A percentile compares a stretch with the other conserved stretches of the same genome.
phyloP scores from a whole-genome alignment of 2,888 invertebrate genomes.

The Holacanthella duospinosa region DNA sequence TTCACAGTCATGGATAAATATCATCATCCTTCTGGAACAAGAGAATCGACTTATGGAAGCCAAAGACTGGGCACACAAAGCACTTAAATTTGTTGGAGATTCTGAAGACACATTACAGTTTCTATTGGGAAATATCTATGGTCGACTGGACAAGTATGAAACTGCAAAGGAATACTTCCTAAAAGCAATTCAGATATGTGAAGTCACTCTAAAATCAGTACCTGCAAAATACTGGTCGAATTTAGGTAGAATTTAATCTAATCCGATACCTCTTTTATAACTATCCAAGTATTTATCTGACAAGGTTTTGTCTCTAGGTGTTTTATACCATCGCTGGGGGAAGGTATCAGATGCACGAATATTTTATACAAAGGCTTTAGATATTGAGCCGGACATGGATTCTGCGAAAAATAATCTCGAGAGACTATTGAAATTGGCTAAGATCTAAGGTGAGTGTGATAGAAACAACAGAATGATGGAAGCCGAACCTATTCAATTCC shows the following conservation, averaged over 20 bases:
- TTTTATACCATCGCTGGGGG: constrained; percentile 86
- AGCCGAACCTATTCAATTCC: no score
- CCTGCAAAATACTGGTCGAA: constrained; percentile 80
- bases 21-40: constrained; percentile 71
- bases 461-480: no score
- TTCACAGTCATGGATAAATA: constrained; percentile 81
- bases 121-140: constrained; percentile 76
- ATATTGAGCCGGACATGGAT: constrained; percentile 57
- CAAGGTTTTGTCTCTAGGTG: constrained; percentile 48
- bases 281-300: not conserved
- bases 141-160: constrained; percentile 64
- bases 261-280: not conserved
- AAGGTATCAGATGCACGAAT: constrained; percentile 60
- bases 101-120: constrained; percentile 66
- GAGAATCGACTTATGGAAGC: constrained; percentile 60
- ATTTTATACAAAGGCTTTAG: constrained; percentile 64
- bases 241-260: constrained; percentile 52
- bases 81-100: constrained; percentile 58
- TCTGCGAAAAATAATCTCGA: constrained; percentile 61
- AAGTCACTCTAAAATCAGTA: constrained; percentile 42
- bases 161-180: constrained; percentile 73
- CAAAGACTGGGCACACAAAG: constrained; percentile 57
- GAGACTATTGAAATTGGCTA: constrained; percentile 42
- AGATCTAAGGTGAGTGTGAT: no score
- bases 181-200: constrained; percentile 55